Evolutionary conservation across 1,140 invertebrate species (phyloP), one percentile per base, ranked within the genome.

Genomic region (Frieseomelitta varia): DNA sequence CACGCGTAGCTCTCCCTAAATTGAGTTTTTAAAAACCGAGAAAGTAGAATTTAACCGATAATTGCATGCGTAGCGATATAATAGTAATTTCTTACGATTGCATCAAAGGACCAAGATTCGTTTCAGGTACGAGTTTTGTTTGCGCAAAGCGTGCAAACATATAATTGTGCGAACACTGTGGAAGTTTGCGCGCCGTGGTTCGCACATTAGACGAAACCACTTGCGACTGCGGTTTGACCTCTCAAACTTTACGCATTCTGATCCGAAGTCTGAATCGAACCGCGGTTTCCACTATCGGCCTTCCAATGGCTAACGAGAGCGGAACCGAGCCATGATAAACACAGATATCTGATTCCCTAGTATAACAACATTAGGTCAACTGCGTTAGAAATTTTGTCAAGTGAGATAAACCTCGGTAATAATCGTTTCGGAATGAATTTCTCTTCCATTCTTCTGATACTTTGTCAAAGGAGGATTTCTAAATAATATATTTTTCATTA

Each of bases 161-260:
- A 69, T 17, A 53, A 39, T 24, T 6, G 30, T 15, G 30, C 27
- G 47, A 67, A 67, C 61, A 34, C 72, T 34, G 69, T 51, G 14
- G n/a, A 56, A 58, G 21, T 51, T 30, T 67, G 72, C 53, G n/a
- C 34, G 55, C 12, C 21, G 47, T 2, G 27, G n/a, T 34, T 24
- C 19, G 21, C 34, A 34, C 53, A 15, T 79, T 58, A 21, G 81
- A 69, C 74, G 51, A 77, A n/a, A 51, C 73, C 73, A 83, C 65
- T 83, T 71, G 81, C 67, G 55, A 79, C 65, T 83, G 81, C 63
- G 81, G 81, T 79, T 83, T 83, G 67, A 61, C 67, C 81, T 21
- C 75, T 83, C 55, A 53, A 83, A 83, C 75, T 83, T 83, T 53
- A 53, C 58, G 61, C 61, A 82, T 74, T 82, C 72, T 77, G 81